Evolutionary conservation across 2,113 vertebrate species (phyloP).

Genomic region (Cryptomyrus ogoouensis): DNA sequence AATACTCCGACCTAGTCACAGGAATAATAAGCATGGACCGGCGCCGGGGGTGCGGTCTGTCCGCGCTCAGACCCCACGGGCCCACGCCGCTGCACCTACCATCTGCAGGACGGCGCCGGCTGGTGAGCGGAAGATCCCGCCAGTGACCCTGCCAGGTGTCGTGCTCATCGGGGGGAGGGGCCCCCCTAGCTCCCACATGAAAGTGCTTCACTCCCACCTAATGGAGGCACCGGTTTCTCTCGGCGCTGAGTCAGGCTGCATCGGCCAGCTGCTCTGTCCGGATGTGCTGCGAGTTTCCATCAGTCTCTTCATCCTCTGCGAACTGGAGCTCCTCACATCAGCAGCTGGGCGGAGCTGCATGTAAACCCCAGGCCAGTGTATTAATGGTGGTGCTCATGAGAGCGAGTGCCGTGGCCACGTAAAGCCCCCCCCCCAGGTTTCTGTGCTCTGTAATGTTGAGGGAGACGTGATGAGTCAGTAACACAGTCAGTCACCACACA

Average conservation of each 20-base stretch:
- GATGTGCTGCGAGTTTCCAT: neutral
- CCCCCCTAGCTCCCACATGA: neutral
- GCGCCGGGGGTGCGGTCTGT: neutral
- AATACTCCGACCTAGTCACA: constrained; percentile 36
- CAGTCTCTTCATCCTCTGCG: neutral
- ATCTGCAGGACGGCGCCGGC: neutral
- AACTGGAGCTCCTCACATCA: neutral
- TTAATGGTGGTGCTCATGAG: neutral
- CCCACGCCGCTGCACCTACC: neutral
- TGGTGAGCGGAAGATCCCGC: neutral
- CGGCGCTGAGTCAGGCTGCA: neutral
- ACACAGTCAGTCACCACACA: neutral
- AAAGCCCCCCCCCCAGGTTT: neutral
- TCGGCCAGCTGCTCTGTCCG: neutral
- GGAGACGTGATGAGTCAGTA: neutral
- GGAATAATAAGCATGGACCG: constrained; percentile 41
- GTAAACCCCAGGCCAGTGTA: neutral
- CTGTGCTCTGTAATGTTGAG: neutral
- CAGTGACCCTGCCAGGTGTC: neutral
- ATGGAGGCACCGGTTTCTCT: neutral
- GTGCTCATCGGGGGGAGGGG: neutral
- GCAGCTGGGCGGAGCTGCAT: neutral
- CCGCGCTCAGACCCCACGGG: neutral
- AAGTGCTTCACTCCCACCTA: neutral
- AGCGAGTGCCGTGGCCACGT: neutral